Conservation (phyloP, 2,888 invertebrate genomes). For the Drosophila pegasa region DNA sequence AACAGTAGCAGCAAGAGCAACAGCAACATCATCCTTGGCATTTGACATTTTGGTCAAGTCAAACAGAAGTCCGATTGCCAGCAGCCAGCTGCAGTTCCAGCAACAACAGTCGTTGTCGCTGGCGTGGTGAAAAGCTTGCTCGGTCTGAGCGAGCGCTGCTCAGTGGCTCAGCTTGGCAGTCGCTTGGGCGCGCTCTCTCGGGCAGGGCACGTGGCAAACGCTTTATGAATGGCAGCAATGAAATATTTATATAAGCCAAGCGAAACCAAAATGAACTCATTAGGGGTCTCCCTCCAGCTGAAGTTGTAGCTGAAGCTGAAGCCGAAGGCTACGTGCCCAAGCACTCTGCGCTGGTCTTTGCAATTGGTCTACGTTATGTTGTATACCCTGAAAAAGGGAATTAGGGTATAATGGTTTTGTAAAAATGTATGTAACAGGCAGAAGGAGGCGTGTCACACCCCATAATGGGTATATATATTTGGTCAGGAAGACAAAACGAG, state of each 20-base stretch:
- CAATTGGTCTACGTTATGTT: no score
- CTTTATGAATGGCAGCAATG: slow-evolving; percentile 74
- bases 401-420: no score
- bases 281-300: neutral
- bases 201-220: slow-evolving; percentile 58
- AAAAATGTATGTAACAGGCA: no score
- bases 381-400: no score
- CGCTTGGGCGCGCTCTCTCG: slow-evolving; percentile 26
- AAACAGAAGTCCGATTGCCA: slow-evolving; percentile 27
- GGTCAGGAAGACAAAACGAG: no score
- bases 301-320: neutral
- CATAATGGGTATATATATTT: no score
- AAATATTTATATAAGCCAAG: slow-evolving; percentile 67
- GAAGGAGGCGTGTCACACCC: no score
- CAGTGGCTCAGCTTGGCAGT: slow-evolving; percentile 11
- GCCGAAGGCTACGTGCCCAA: slow-evolving; percentile 3
- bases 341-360: neutral
- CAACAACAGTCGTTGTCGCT: slow-evolving; percentile 25
- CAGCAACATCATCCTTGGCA: slow-evolving; percentile 64
- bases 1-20: neutral
- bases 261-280: slow-evolving; percentile 7
- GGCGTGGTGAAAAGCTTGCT: slow-evolving; percentile 72
- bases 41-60: slow-evolving; percentile 68
- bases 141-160: neutral
- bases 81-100: slow-evolving; percentile 33